Evolutionary conservation across 2,888 invertebrate species (phyloP).

Genomic region (Bedellia somnulentella): DNA sequence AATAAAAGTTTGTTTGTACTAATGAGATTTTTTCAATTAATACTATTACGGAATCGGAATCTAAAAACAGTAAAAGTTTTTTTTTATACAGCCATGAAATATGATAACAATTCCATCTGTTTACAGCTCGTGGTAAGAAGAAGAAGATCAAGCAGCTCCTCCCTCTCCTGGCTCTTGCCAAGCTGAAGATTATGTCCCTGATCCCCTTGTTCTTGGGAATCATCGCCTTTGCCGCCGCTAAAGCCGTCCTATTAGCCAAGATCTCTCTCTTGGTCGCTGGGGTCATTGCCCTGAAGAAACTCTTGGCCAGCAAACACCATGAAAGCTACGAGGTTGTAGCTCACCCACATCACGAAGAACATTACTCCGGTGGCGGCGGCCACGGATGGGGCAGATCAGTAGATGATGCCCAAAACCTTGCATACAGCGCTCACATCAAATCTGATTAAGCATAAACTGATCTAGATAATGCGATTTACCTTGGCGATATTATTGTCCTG

Average conservation of each 20-base stretch:
- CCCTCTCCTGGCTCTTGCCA: slow-evolving; percentile 74
- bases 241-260: slow-evolving; percentile 82
- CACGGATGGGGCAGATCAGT: slow-evolving; percentile 69
- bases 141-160: slow-evolving; percentile 76
- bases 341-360: slow-evolving; percentile 64
- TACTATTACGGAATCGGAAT: no score
- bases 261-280: slow-evolving; percentile 76
- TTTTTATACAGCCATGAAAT: no score
- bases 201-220: slow-evolving; percentile 74
- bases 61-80: no score
- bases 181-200: slow-evolving; percentile 75
- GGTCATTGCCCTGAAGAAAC: slow-evolving; percentile 69
- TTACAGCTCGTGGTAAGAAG: slow-evolving; percentile 77
- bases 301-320: slow-evolving; percentile 69
- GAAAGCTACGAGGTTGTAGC: slow-evolving; percentile 77
- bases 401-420: slow-evolving; percentile 58
- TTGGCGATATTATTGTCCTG: background rate
- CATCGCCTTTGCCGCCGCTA: slow-evolving; percentile 81
- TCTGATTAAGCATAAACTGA: slow-evolving; percentile 27
- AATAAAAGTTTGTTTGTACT: no score
- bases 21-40: no score
- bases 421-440: slow-evolving; percentile 60
- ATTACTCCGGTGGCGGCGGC: slow-evolving; percentile 47
- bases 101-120: no score
- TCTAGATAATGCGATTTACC: no score